Percentiles rank a stretch among this genome's conserved stretches.
phyloP scores from a whole-genome alignment of 2,888 invertebrate species.

The Trisateles emortualis region DNA sequence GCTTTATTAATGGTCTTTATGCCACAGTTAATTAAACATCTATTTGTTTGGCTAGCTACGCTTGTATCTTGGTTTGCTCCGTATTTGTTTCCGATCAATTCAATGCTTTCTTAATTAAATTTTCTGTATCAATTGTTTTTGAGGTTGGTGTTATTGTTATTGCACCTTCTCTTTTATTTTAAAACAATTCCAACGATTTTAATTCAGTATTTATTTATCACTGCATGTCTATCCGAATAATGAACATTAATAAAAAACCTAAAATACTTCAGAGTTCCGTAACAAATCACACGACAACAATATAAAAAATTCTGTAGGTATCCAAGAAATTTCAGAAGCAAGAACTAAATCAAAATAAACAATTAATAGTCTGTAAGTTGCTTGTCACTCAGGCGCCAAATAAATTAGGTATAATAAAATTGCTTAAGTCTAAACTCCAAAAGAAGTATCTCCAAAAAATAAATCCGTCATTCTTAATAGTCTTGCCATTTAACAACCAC shows the following conservation, averaged over 20 bases:
- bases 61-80: slow-evolving; percentile 22
- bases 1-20: slow-evolving; percentile 55
- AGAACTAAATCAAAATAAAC: slow-evolving; percentile 3
- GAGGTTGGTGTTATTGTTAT: slow-evolving; percentile 9
- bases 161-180: slow-evolving; percentile 17
- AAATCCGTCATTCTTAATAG: slow-evolving; percentile 25
- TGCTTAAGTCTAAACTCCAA: background rate
- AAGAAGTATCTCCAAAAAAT: background rate
- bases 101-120: slow-evolving; percentile 41
- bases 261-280: no score
- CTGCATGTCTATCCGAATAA: no score
- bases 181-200: background rate
- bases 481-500: slow-evolving; percentile 18
- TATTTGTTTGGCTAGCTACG: slow-evolving; percentile 37
- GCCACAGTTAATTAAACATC: slow-evolving; percentile 50
- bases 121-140: slow-evolving; percentile 40
- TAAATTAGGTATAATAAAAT: slow-evolving; percentile 11
- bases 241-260: no score
- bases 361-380: background rate
- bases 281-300: no score
- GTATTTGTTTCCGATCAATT: slow-evolving; percentile 44
- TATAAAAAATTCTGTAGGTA: no score
- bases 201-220: no score
- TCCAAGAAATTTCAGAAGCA: background rate
- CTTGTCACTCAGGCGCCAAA: background rate